Evolutionary conservation across 2,113 vertebrate species (phyloP).

Genomic region (Chloroceryle aenea): DNA sequence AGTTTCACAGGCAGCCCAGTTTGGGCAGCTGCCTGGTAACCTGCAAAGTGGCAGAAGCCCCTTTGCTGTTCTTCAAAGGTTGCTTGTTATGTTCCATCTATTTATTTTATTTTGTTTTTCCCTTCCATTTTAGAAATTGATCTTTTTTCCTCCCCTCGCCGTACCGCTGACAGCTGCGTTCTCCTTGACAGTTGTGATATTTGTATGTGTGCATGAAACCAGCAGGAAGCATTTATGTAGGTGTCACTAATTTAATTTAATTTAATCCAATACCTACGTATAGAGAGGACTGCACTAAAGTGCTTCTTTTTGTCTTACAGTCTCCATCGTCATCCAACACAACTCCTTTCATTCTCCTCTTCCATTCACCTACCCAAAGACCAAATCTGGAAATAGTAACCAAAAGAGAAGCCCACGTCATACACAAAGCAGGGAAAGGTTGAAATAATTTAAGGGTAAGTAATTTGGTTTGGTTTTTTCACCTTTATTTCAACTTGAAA

Average conservation of each 20-base stretch:
- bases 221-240: slow-evolving; percentile 60
- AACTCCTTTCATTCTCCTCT: slow-evolving; percentile 58
- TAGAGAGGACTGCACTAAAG: slow-evolving; percentile 28
- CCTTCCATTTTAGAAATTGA: slow-evolving; percentile 12
- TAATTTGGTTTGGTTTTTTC: neutral
- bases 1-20: neutral
- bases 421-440: slow-evolving; percentile 51
- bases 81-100: neutral
- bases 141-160: neutral
- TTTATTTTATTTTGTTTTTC: neutral
- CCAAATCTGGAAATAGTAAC: slow-evolving; percentile 61
- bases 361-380: slow-evolving; percentile 67
- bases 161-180: neutral
- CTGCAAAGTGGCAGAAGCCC: neutral
- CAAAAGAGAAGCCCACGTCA: slow-evolving; percentile 55
- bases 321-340: slow-evolving; percentile 53
- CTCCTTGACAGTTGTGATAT: slow-evolving; percentile 47
- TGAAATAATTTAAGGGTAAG: slow-evolving; percentile 70
- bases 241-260: slow-evolving; percentile 72
- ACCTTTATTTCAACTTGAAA: neutral
- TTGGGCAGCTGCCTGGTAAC: neutral
- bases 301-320: slow-evolving; percentile 63
- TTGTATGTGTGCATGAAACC: slow-evolving; percentile 55
- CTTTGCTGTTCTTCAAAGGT: neutral
- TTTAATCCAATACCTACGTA: slow-evolving; percentile 28